Percentiles rank a stretch among this genome's conserved stretches.
These are phyloP conservation scores for Odontophorus gujanensis DNA, from an alignment of 2,113 vertebrate species.

Conservation along the genomic window DNA sequence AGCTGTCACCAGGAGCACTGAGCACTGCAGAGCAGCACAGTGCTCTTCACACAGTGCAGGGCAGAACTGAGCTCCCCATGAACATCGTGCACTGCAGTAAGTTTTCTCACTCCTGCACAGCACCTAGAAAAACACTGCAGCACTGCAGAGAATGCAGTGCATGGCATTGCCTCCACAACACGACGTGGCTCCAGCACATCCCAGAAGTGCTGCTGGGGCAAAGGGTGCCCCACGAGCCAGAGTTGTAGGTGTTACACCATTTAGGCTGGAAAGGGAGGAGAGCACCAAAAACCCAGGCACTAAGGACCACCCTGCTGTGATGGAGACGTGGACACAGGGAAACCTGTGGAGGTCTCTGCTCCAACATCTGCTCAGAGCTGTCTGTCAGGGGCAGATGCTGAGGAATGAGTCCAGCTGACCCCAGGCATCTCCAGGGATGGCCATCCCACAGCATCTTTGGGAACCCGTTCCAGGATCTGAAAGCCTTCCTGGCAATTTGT, in stretches of 20 bases:
- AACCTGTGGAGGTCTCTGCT: neutral
- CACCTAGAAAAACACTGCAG: rapidly evolving
- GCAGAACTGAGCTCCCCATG: neutral
- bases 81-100: rapidly evolving
- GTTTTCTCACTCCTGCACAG: neutral
- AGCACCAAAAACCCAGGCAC: neutral
- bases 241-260: neutral
- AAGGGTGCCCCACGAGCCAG: neutral
- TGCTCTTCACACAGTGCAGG: neutral
- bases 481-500: neutral
- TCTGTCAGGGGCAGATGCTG: neutral
- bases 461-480: neutral
- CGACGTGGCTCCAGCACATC: rapidly evolving
- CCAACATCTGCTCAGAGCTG: neutral
- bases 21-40: neutral
- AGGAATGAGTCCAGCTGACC: neutral
- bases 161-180: rapidly evolving
- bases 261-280: neutral
- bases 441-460: rapidly evolving
- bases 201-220: neutral
- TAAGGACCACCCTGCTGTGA: neutral
- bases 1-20: neutral
- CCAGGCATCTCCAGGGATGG: neutral
- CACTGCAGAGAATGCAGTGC: rapidly evolving
- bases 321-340: neutral